Evolutionary conservation across 2,888 invertebrate genomes (phyloP).

Genomic region (Tromatobia lineatoria): DNA sequence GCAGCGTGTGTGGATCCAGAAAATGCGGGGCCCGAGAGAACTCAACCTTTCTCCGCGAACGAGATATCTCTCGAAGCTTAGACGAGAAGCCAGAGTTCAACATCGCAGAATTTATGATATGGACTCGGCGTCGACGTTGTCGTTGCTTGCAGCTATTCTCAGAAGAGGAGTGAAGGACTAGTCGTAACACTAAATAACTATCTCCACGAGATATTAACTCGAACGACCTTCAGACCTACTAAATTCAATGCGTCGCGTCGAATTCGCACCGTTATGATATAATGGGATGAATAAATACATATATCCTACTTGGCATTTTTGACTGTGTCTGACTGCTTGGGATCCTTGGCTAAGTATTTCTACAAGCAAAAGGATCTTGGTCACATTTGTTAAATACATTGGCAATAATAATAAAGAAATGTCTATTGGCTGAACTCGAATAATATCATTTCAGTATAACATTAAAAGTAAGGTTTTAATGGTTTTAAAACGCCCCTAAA

Average conservation of each 20-base stretch:
- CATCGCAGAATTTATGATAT: slow-evolving; percentile 18
- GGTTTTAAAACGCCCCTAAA: not conserved
- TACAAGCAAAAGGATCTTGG: too few relatives aligned
- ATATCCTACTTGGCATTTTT: not conserved
- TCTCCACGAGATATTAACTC: not conserved
- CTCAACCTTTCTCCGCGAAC: slow-evolving; percentile 40
- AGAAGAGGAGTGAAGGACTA: not conserved
- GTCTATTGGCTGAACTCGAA: too few relatives aligned
- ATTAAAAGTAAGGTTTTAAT: not conserved
- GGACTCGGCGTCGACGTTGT: slow-evolving; percentile 5
- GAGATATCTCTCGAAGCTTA: slow-evolving; percentile 31
- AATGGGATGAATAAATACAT: not conserved
- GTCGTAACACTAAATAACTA: not conserved
- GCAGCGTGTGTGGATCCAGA: slow-evolving; percentile 8
- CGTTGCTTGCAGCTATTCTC: not conserved
- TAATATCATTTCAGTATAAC: too few relatives aligned
- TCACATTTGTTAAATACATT: too few relatives aligned
- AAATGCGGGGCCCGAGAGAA: slow-evolving; percentile 1
- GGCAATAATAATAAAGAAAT: too few relatives aligned
- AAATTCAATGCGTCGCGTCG: not conserved
- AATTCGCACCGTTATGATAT: not conserved
- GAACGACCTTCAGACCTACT: not conserved
- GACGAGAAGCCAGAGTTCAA: slow-evolving; percentile 31
- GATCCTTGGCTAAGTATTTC: too few relatives aligned
- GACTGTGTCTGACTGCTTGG: too few relatives aligned